Evolutionary conservation across 1,140 invertebrate genomes (phyloP).

Genomic region (Notospermus geniculatus): DNA sequence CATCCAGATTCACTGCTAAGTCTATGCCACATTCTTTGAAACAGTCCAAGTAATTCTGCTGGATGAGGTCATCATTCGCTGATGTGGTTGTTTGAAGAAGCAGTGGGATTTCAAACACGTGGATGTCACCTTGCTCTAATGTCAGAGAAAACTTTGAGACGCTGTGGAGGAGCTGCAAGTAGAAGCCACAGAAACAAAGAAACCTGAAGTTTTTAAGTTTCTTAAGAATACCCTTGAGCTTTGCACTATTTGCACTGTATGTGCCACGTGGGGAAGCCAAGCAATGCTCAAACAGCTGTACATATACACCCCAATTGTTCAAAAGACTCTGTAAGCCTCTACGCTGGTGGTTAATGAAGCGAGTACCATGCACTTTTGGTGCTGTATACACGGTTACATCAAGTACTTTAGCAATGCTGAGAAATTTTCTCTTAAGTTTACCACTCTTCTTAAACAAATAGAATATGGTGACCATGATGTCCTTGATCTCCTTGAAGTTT

Average conservation of each 20-base stretch:
- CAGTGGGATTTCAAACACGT: background rate
- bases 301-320: background rate
- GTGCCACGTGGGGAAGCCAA: background rate
- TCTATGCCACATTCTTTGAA: conserved; percentile 1
- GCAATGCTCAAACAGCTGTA: conserved; percentile 1
- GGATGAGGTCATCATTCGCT: background rate
- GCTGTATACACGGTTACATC: background rate
- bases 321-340: background rate
- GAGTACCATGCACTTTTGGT: background rate
- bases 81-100: background rate
- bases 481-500: background rate
- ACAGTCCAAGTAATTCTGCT: background rate
- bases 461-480: background rate
- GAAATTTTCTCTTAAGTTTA: background rate
- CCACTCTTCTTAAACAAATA: background rate
- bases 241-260: background rate
- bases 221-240: conserved; percentile 1
- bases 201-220: conserved; percentile 1
- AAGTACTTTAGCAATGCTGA: background rate
- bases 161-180: background rate
- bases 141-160: conserved; percentile 1
- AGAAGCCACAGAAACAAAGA: background rate
- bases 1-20: background rate
- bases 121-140: background rate
- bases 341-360: background rate